Conservation (phyloP, 2,113 vertebrate genomes). For the Ochotona princeps region DNA sequence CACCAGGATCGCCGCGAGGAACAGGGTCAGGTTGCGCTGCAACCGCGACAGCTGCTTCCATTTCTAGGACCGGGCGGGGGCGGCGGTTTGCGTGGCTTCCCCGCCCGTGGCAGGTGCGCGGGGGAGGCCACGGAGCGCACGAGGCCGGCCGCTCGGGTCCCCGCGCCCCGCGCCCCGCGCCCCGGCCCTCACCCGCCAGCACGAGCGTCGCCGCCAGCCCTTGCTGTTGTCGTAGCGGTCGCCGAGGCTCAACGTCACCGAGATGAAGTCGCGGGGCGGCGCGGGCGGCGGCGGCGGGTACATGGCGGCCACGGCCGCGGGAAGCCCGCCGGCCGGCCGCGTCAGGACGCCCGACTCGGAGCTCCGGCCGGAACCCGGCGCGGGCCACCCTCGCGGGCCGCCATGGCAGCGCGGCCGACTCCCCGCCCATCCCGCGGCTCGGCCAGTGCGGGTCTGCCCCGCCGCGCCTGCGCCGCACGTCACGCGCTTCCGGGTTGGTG, state of each 20-base stretch:
- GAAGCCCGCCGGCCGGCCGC: background rate
- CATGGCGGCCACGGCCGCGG: conserved; percentile 77
- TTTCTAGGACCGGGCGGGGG: conserved; percentile 85
- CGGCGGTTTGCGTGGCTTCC: too few relatives aligned
- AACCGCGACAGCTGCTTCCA: conserved; percentile 97
- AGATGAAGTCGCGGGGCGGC: conserved; percentile 90
- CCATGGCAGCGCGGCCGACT: conserved; percentile 32
- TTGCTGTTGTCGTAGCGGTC: conserved; percentile 90
- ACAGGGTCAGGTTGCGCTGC: conserved; percentile 92
- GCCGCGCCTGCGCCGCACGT: conserved; percentile 33
- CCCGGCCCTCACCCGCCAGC: conserved; percentile 90
- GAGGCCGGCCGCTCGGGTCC: too few relatives aligned
- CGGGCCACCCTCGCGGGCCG: background rate
- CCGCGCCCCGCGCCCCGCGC: too few relatives aligned
- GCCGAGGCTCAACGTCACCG: conserved; percentile 88
- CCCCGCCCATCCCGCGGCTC: conserved; percentile 6
- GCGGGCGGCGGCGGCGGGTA: conserved; percentile 79
- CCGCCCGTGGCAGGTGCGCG: too few relatives aligned
- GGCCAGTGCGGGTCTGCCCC: background rate
- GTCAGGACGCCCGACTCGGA: conserved; percentile 58
- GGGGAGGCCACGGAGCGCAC: too few relatives aligned
- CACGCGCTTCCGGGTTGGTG: too few relatives aligned
- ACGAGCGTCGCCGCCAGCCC: conserved; percentile 91
- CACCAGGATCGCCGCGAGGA: conserved; percentile 87
- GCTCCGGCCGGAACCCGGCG: background rate